Evolutionary conservation across 2,113 vertebrate genomes (phyloP).

Genomic region (Sigmodon hispidus): DNA sequence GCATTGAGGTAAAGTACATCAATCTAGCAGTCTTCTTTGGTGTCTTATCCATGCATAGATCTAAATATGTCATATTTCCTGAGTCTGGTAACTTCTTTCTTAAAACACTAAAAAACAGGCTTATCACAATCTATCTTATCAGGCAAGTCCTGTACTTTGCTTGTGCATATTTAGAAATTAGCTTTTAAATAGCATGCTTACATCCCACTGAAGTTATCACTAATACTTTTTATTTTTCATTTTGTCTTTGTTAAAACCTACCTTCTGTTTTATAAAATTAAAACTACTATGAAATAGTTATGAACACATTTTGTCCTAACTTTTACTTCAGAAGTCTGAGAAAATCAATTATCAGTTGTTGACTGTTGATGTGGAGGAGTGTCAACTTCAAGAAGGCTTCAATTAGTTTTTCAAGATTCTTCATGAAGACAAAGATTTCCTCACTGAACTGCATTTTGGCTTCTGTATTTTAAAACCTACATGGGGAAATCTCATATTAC

Average conservation of each 20-base stretch:
- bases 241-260: neutral
- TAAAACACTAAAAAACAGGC: neutral
- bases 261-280: neutral
- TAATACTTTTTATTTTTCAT: neutral
- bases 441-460: neutral
- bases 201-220: neutral
- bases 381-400: neutral
- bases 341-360: neutral
- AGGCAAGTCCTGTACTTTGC: neutral
- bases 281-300: neutral
- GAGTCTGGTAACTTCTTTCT: neutral
- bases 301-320: neutral
- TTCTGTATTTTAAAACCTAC: neutral
- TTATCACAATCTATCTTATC: neutral
- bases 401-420: neutral
- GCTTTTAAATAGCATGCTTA: neutral
- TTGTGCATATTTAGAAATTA: neutral
- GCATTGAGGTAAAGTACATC: neutral
- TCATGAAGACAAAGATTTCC: neutral
- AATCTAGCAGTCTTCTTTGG: neutral
- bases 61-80: neutral
- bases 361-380: neutral
- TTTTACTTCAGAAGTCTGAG: neutral
- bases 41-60: neutral
- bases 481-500: neutral